Base-by-base conservation (phyloP, 1,140 invertebrate species). In the Apis florea region DNA sequence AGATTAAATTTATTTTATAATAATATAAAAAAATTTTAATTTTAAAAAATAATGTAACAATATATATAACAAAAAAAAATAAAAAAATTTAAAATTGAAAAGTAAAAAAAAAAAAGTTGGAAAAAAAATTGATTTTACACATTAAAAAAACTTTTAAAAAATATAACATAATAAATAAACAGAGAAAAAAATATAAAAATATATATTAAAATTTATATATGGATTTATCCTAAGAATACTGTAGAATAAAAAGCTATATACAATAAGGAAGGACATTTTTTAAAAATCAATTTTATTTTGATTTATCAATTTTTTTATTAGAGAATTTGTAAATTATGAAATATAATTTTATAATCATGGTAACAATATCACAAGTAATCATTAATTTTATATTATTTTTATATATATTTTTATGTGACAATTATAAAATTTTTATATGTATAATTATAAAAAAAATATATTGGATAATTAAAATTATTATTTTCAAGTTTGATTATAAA, bases 271-370 rank as follows among this genome's bases (percentile, higher is more conserved):
- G 64, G n/a, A 68, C 26, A 68, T 19, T 64, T 63, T 79, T 79
- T 54, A 26, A 54, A 64, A 72, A 64, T 72, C n/a, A 24, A 40
- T 54, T 79, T 79, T 72, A 79, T 79, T 79, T 59, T n/a, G 5
- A 71, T 71, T 24, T 51, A 17, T 3, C 13, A 17, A 2, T 40
- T 59, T 21, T 40, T 26, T 17, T 10, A 8, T 72, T 79, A 66
- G 31, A 79, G 66, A 63, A 13, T 21, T 51, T 51, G 9, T 51
- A 53, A 70, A 9, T 26, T 26, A 61, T 78, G 15, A 51, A 70
- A 40, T 31, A 70, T 31, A 78, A 53, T 49, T 59, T 26, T 17
- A 47, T 68, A 13, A 40, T 71, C 26, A 31, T 63, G 26, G 17
- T 72, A 47, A 49, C n/a, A 31, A 26, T 31, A 26, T 59, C 17